These are phyloP conservation scores for Synanthedon andrenaeformis DNA, from an alignment of 2,888 invertebrate species.

Conservation along the genomic window DNA sequence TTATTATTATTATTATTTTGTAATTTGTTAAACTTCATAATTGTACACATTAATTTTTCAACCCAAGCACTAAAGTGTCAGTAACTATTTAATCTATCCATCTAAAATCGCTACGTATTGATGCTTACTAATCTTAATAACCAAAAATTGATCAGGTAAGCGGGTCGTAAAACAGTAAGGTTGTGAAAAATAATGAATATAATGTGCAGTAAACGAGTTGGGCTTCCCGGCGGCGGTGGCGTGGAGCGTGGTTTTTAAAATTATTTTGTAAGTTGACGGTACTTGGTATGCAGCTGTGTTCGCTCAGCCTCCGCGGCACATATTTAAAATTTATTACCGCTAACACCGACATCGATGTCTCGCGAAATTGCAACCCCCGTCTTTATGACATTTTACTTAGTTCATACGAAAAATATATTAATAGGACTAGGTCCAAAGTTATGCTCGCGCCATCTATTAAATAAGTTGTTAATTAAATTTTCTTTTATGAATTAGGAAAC, in stretches of 20 bases:
- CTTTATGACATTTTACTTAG: not conserved
- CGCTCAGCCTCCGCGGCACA: constrained; percentile 32
- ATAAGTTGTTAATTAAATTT: no score
- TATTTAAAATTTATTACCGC: constrained; percentile 62
- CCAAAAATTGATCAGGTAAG: constrained; percentile 12
- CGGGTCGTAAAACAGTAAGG: constrained; percentile 27
- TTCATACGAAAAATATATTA: no score
- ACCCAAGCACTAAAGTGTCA: no score
- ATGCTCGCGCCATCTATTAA: no score
- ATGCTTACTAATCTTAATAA: no score
- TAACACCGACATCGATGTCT: constrained; percentile 31
- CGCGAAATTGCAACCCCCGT: constrained; percentile 39
- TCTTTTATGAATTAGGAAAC: no score
- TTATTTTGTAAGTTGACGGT: constrained; percentile 37
- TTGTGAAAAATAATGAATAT: constrained; percentile 38
- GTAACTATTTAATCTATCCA: no score
- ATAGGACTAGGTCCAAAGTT: no score
- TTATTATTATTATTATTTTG: no score
- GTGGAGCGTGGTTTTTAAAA: constrained; percentile 31
- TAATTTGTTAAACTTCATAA: no score
- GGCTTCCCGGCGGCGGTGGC: constrained; percentile 12
- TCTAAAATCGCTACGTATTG: no score
- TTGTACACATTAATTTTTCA: no score
- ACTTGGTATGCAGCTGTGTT: constrained; percentile 47
- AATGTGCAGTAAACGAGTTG: constrained; percentile 45